Base-by-base conservation (phyloP, 2,797 vertebrate genomes). In the Orestias chungarensis region DNA sequence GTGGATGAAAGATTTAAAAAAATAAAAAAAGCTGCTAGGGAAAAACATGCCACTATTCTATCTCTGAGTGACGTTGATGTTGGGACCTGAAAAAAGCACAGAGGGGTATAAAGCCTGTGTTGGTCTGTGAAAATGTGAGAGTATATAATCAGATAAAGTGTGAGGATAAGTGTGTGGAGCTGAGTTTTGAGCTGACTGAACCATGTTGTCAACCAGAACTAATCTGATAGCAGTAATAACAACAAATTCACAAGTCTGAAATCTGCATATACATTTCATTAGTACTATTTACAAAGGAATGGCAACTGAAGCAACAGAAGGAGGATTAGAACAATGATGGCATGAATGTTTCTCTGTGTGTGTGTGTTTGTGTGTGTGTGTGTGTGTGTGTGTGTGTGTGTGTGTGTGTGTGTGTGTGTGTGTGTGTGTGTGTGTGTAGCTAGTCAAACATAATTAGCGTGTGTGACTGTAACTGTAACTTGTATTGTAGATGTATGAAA, bases 151-250 rank as follows among this genome's bases (percentile, higher is more conserved):
- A 71, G 76, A 76, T 50, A 68, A 68, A 70, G 42, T 25, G 69
- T 5, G 18, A 12, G 66, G 35, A 84, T 84, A 81, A 69, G 70
- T 79, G 75, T 84, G 65, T 81, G 76, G 71, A 82, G 84, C 75
- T 70, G 66, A 69, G 70, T 50, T 64, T 49, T 66, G 57, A 49
- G 77, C 67, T 75, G 68, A 82, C 44, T 75, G 61, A 5, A 70
- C 75, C 71, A 61, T 25, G 47, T 68, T 65, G 59, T 68, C 75
- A 87, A 74, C 73, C 85, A 75, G 35, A 72, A 87, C 85, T 87
- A 89, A 88, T 88, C 76, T 80, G 68, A 7, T 70, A 20, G 49
- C 6, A 15, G n/a, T 72, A 61, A 85, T 59, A 85, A 85, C 74
- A 80, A 46, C 44, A 75, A 35, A 70, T 78, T 15, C 31, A 57